Base-by-base conservation (phyloP, 1,140 invertebrate species). In the Cotesia chilonis region DNA sequence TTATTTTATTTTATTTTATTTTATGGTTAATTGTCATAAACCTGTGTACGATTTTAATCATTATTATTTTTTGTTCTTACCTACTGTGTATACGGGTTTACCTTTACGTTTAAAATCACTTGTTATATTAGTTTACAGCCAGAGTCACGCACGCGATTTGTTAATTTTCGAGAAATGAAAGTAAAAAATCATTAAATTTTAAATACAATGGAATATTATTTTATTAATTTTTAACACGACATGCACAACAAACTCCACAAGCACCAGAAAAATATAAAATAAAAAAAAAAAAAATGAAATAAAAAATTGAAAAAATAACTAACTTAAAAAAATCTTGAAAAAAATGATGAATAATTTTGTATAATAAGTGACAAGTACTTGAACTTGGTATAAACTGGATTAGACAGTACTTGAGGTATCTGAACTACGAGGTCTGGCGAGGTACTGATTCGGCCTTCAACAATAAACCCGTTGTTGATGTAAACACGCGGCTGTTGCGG, bases 401-500 rank as follows among this genome's bases (percentile, higher is more conserved):
- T 47, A 47, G 41, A 10, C 10, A 9, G 6, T 47, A 9, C 4
- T 47, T 9, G 10, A 47, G 10, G 6, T 47, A 9, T 10, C 6
- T 47, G 6, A 6, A 47, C 41, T 47, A 10, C 9, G 10, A 47
- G 41, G 41, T 47, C 6, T 10, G 41, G 6, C 6, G 2, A 0
- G 41, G 10, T 47, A 47, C 41, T 47, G 41, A 28, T 57, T n/a
- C 38, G 54, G 65, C 55, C 17, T 41, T 68, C 61, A 51, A 71
- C 57, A 63, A 60, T 60, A 71, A 75, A n/a, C 65, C 38, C 47
- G 65, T 37, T 52, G 67, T 52, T 66, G 37, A 52, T 9, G 67
- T 59, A 14, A 68, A 67, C 74, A 47, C 41, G 41, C 41, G 41
- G 71, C 63, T 51, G 55, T 70, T 75, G 35, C 60, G 57, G 71